Evolutionary conservation across 1,140 invertebrate genomes (phyloP).

Genomic region (Cydia pomonella): DNA sequence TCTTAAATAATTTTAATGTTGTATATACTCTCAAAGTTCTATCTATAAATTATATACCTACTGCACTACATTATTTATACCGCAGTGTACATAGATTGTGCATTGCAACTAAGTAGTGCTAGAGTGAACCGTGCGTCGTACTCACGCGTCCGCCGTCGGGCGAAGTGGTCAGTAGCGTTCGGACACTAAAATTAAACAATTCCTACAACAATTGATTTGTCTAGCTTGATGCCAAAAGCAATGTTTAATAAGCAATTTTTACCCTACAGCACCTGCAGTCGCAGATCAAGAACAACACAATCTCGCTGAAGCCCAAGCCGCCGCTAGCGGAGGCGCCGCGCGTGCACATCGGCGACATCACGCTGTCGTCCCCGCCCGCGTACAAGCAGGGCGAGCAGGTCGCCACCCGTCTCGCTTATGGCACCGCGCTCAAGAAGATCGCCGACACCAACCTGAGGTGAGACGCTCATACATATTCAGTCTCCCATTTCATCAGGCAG

Average conservation of each 20-base stretch:
- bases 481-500: too few species aligned
- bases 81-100: slow-evolving; percentile 6
- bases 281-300: slow-evolving; percentile 83
- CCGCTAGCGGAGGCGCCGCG: slow-evolving; percentile 86
- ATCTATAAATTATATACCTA: background rate
- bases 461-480: slow-evolving; percentile 47
- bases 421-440: slow-evolving; percentile 94
- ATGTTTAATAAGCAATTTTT: too few species aligned
- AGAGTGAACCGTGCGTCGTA: slow-evolving; percentile 22
- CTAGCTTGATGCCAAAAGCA: too few species aligned
- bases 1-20: too few species aligned
- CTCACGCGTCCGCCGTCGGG: slow-evolving; percentile 17
- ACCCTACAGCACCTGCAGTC: slow-evolving; percentile 83
- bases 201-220: background rate
- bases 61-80: background rate
- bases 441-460: slow-evolving; percentile 87
- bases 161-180: slow-evolving; percentile 29
- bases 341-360: slow-evolving; percentile 88
- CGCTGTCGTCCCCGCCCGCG: slow-evolving; percentile 90
- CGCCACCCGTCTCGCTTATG: slow-evolving; percentile 97
- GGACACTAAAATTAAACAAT: background rate
- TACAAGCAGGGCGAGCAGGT: slow-evolving; percentile 92
- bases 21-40: too few species aligned
- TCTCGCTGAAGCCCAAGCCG: slow-evolving; percentile 64
- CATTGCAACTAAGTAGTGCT: background rate